Percentiles rank a stretch among this genome's conserved stretches.
Evolutionary conservation across 2,888 invertebrate genomes (phyloP).

Genomic region (Cheilosia vernalis): DNA sequence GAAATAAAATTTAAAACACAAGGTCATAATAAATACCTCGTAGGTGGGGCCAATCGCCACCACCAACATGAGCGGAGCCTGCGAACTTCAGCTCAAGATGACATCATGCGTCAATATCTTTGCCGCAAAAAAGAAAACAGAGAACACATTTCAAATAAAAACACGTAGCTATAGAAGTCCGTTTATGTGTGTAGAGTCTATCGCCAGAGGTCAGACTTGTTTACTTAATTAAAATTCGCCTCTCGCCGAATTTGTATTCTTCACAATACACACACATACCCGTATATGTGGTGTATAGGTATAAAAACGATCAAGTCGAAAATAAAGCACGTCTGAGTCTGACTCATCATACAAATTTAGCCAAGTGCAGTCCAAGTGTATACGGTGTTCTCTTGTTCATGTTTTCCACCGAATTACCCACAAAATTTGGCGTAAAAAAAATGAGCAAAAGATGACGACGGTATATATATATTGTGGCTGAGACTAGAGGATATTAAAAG

Average conservation of each 20-base stretch:
- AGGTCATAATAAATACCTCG: constrained; percentile 37
- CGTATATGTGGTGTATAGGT: not conserved
- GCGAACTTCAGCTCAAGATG: constrained; percentile 46
- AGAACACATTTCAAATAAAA: constrained; percentile 20
- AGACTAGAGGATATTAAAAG: constrained; percentile 46
- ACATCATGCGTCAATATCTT: constrained; percentile 64
- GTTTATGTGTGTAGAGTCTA: constrained; percentile 14
- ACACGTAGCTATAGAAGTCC: constrained; percentile 22
- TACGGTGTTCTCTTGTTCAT: constrained; percentile 12
- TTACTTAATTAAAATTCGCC: constrained; percentile 59
- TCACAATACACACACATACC: not conserved
- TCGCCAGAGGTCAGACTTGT: constrained; percentile 71
- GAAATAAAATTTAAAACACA: constrained; percentile 26
- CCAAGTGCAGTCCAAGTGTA: constrained; percentile 23
- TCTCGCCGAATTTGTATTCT: constrained; percentile 36
- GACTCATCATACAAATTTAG: constrained; percentile 65
- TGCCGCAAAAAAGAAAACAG: constrained; percentile 13
- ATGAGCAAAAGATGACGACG: constrained; percentile 31
- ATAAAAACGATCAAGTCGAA: constrained; percentile 35
- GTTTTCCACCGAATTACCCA: constrained; percentile 45
- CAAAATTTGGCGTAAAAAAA: constrained; percentile 28
- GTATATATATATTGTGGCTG: not conserved
- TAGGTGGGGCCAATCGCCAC: constrained; percentile 35
- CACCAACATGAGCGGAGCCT: constrained; percentile 24
- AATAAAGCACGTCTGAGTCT: constrained; percentile 52